These are phyloP conservation scores for Aphidoletes aphidimyza DNA, from an alignment of 2,888 invertebrate species.

Conservation along the genomic window DNA sequence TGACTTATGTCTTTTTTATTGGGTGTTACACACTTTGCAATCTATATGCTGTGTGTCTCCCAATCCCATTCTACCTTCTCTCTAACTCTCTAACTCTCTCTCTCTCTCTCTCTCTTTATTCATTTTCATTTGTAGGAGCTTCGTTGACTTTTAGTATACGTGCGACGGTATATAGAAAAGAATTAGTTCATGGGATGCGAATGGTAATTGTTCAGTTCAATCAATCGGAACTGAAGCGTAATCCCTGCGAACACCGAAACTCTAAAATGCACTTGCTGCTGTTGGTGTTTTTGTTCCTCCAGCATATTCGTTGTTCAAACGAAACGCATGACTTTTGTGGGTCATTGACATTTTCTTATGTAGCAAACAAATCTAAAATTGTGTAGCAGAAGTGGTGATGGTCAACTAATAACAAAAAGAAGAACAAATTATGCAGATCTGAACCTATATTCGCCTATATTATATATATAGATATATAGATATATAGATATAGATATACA, in stretches of 20 bases:
- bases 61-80: not conserved
- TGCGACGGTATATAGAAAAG: not conserved
- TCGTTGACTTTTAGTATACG: not conserved
- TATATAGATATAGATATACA: not conserved
- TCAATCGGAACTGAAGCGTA: constrained; percentile 8
- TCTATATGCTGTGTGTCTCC: not conserved
- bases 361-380: constrained; percentile 38
- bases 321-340: constrained; percentile 46
- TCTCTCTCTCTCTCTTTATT: not conserved
- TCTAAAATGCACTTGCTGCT: constrained; percentile 16
- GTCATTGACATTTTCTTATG: constrained; percentile 45
- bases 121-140: constrained; percentile 12
- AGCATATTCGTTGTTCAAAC: constrained; percentile 6
- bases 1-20: constrained; percentile 51
- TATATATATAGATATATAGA: not conserved
- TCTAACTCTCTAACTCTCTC: not conserved
- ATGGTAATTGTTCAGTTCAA: constrained; percentile 32
- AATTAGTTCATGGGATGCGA: constrained; percentile 41
- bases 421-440: constrained; percentile 46
- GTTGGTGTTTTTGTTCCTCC: no score
- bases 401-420: constrained; percentile 48
- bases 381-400: constrained; percentile 34
- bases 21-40: constrained; percentile 23
- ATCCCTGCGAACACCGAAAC: constrained; percentile 17
- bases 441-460: not conserved